Evolutionary conservation across 30 jellyfish, hydroid and myxozoan species (phyloP).

Genomic region (Haliclystus octoradiatus): DNA sequence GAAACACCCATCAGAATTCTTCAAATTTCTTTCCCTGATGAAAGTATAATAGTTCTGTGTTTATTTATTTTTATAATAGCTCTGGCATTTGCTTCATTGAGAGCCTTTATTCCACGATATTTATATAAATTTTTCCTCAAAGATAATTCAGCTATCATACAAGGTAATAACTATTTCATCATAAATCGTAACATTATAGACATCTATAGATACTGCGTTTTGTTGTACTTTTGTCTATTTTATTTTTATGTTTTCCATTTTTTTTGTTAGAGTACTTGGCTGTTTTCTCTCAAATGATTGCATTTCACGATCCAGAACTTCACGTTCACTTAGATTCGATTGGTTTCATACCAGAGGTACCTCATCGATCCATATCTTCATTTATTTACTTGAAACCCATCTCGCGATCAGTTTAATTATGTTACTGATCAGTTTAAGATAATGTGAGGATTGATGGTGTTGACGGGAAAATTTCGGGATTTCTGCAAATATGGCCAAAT

Average conservation of each 20-base stretch:
- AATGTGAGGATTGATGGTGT: too few species aligned
- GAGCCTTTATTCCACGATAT: conserved; percentile 82
- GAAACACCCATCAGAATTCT: too few species aligned
- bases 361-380: too few species aligned
- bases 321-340: conserved; percentile 67
- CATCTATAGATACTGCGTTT: background rate
- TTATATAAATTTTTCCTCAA: conserved; percentile 76
- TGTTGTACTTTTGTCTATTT: background rate
- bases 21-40: too few species aligned
- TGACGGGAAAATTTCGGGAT: too few species aligned
- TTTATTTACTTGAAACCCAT: too few species aligned
- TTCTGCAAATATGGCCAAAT: too few species aligned
- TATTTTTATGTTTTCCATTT: background rate
- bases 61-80: too few species aligned
- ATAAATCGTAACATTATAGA: background rate
- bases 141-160: conserved; percentile 74
- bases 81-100: conserved; percentile 70
- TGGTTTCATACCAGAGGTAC: conserved; percentile 87
- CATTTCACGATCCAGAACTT: conserved; percentile 94
- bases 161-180: conserved; percentile 22
- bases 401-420: too few species aligned
- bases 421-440: too few species aligned
- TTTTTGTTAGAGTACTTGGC: conserved; percentile 70
- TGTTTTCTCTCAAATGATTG: conserved; percentile 80
- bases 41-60: too few species aligned